Base-by-base conservation (phyloP, 2,888 invertebrate genomes). In the Pyrgus malvae region DNA sequence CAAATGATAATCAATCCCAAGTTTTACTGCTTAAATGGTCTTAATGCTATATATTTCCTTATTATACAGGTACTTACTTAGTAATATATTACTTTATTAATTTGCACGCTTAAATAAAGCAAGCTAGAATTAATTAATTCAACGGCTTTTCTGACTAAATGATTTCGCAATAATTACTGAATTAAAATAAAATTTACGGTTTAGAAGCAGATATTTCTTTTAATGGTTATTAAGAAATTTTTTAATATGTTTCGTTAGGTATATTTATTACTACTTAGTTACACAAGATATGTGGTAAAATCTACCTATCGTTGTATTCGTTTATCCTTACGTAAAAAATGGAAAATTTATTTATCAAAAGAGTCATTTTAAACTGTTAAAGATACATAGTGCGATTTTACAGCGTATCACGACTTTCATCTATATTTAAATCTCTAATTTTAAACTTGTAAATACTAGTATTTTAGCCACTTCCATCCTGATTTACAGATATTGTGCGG, bases 271-370 rank as follows among this genome's bases (percentile, higher is more conserved):
- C 6, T n/a, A n/a, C n/a, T n/a, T 8, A 31, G 33, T 60, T 57
- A 55, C 56, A 48, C 57, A 60, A 62, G 21, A 44, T 21, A 29
- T 50, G 40, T 50, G 50, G 46, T 50, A 48, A 54, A 60, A 50
- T 31, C 54, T 57, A 54, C 37, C 56, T 19, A 54, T 42, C 23
- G 17, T 8, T 45, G 14, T 12, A 40, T 29, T 40, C 0, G 37
- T 23, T 40, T 23, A 40, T 49, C 16, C 37, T 56, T 59, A 50
- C 49, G 53, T 46, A 41, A 56, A 38, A 33, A 33, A 7, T 33
- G 8, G 12, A 8, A 14, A 33, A 3, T 29, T 29, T 11, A 11
- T 29, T 29, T 29, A 29, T 29, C n/a, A 4, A 1, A 29, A 3
- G n/a, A 27, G 8, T 27, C n/a, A 27, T 27, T 29, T 29, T 29